Evolutionary conservation across 2,888 invertebrate genomes (phyloP).

Genomic region (Tethea ocularis): DNA sequence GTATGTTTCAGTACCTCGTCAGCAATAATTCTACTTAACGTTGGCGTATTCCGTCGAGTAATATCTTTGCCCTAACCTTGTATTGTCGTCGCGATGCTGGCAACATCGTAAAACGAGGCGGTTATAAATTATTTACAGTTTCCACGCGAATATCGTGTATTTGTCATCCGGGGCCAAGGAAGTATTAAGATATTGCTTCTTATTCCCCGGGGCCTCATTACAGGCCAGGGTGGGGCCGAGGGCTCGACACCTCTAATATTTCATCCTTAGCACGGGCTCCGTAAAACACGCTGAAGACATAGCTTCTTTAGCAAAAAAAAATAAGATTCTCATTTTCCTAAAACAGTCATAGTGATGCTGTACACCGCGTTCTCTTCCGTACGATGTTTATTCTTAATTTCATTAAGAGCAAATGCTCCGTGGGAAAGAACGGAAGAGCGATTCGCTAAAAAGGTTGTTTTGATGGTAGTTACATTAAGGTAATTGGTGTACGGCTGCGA

Average conservation of each 20-base stretch:
- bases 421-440: slow-evolving; percentile 63
- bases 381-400: slow-evolving; percentile 67
- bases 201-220: slow-evolving; percentile 81
- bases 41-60: slow-evolving; percentile 50
- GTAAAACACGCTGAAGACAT: slow-evolving; percentile 21
- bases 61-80: slow-evolving; percentile 53
- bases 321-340: slow-evolving; percentile 61
- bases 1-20: slow-evolving; percentile 47
- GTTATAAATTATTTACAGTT: slow-evolving; percentile 81
- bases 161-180: slow-evolving; percentile 74
- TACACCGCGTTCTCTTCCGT: slow-evolving; percentile 39
- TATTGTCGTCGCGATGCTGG: slow-evolving; percentile 65
- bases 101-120: slow-evolving; percentile 64
- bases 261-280: slow-evolving; percentile 62
- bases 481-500: slow-evolving; percentile 77
- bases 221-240: slow-evolving; percentile 53
- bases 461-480: slow-evolving; percentile 79
- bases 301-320: slow-evolving; percentile 45
- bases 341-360: slow-evolving; percentile 48
- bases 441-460: slow-evolving; percentile 76
- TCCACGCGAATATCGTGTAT: slow-evolving; percentile 72
- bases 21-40: slow-evolving; percentile 66
- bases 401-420: slow-evolving; percentile 65
- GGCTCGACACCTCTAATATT: slow-evolving; percentile 73
- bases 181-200: slow-evolving; percentile 82